phyloP scores from a whole-genome alignment of 30 jellyfish, hydroid and myxozoan species.

The Mastigias papua region DNA sequence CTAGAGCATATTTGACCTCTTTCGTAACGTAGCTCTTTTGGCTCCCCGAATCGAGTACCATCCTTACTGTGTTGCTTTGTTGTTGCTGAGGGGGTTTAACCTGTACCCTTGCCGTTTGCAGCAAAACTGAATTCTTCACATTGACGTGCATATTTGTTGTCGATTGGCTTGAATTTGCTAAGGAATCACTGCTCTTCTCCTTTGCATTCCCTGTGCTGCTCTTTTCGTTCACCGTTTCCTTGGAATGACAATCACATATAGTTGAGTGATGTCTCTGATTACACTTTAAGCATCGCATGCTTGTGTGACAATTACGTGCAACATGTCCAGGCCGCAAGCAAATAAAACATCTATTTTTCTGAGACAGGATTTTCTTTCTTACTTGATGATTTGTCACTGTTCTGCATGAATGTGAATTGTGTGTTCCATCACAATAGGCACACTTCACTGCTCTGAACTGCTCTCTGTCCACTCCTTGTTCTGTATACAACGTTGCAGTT shows the following conservation, averaged over 20 bases:
- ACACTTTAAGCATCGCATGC: neutral
- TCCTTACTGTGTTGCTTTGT: neutral
- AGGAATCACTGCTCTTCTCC: constrained; percentile 1
- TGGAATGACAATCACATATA: neutral
- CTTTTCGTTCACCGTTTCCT: neutral
- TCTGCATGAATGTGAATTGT: constrained; percentile 5
- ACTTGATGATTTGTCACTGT: neutral
- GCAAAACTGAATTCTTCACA: neutral
- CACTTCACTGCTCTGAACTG: neutral
- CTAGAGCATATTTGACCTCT: neutral
- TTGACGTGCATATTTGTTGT: neutral
- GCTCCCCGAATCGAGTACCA: constrained; percentile 18
- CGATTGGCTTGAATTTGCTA: neutral
- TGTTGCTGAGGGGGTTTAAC: neutral
- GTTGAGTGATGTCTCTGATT: constrained; percentile 3
- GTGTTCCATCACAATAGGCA: constrained; percentile 25
- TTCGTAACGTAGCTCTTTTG: constrained; percentile 12
- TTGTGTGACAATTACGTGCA: neutral
- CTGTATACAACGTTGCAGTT: constrained; percentile 7
- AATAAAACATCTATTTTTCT: neutral
- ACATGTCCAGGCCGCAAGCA: neutral
- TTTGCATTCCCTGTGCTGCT: neutral
- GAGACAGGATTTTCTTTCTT: neutral
- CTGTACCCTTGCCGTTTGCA: constrained; percentile 16
- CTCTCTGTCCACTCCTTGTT: neutral